Percentiles rank a stretch among this genome's conserved stretches.
phyloP scores from a whole-genome alignment of 2,888 invertebrate species.

The Pteria penguin region DNA sequence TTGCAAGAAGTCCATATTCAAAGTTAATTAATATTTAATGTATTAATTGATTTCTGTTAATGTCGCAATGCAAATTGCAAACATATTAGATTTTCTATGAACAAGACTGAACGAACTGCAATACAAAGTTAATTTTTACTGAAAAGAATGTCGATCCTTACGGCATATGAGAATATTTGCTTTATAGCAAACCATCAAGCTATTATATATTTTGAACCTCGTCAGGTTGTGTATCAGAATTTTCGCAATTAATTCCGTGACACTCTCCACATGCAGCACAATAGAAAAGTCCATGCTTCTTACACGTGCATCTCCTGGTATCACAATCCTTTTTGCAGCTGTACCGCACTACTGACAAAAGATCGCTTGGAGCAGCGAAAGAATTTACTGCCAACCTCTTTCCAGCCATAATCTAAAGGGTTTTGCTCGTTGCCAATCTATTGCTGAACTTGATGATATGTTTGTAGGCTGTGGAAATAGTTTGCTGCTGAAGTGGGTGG shows the following conservation, averaged over 20 bases:
- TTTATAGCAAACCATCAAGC: too few species aligned
- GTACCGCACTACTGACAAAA: not conserved
- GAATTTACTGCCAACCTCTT: not conserved
- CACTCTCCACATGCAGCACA: not conserved
- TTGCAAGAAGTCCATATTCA: too few species aligned
- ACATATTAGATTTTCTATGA: too few species aligned
- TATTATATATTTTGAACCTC: too few species aligned
- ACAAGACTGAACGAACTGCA: too few species aligned
- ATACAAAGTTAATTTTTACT: too few species aligned
- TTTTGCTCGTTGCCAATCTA: not conserved
- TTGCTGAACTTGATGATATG: not conserved
- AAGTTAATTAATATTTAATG: too few species aligned
- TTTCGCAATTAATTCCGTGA: not conserved
- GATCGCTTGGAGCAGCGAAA: not conserved
- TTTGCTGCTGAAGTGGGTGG: constrained; percentile 5
- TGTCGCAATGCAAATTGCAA: too few species aligned
- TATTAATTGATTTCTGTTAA: too few species aligned
- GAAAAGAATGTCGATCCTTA: too few species aligned
- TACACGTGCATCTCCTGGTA: not conserved
- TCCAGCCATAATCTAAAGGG: not conserved
- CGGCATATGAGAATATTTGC: too few species aligned
- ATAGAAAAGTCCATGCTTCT: not conserved
- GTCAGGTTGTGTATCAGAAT: too few species aligned
- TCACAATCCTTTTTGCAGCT: constrained; percentile 1
- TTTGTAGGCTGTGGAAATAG: not conserved